Evolutionary conservation across 2,888 invertebrate genomes (phyloP), one percentile per base, ranked within the genome.

Genomic region (Leucophora obtusa): DNA sequence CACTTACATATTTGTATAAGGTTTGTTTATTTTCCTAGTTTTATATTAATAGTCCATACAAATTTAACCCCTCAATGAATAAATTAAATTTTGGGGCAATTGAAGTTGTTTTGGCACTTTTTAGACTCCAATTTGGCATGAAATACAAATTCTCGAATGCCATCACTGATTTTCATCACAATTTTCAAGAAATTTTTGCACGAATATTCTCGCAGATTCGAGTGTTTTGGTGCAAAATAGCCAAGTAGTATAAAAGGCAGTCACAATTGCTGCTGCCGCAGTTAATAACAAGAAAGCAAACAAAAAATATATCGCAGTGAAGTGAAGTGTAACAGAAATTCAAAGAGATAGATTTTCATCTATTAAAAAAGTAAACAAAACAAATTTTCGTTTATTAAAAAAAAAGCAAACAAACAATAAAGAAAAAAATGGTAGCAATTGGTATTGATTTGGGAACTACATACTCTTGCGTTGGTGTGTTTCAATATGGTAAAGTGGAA

Each of bases 401-500:
- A 38, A 7, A 7, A 5, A 15, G 33, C 11, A 28, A 53, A 43
- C 51, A 63, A 38, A 50, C 17, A 33, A n/a, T n/a, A n/a, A 17
- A 51, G 28, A 86, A 63, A n/a, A n/a, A n/a, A 88, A 87, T 91
- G 87, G 92, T 93, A 84, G 93, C 94, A 62, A 93, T 96, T 84
- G 96, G 96, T 82, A 88, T 89, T 71, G 87, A 87, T 78, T 83
- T 87, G 84, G 87, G 88, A 72, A 87, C 87, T 83, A 87, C 87
- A 65, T 97, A 94, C 91, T 96, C 96, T 70, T 95, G 95, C 87
- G 96, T 96, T 66, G 96, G 94, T 53, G 95, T 96, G 17, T 96
- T 94, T 91, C 94, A 95, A 86, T 93, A 96, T 87, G 94, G 95
- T 68, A 95, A 95, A 89, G 95, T 96, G 85, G 95, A 96, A 89